These are phyloP conservation scores for Hetaerina americana DNA, from an alignment of 1,140 invertebrate species.

Conservation along the genomic window DNA sequence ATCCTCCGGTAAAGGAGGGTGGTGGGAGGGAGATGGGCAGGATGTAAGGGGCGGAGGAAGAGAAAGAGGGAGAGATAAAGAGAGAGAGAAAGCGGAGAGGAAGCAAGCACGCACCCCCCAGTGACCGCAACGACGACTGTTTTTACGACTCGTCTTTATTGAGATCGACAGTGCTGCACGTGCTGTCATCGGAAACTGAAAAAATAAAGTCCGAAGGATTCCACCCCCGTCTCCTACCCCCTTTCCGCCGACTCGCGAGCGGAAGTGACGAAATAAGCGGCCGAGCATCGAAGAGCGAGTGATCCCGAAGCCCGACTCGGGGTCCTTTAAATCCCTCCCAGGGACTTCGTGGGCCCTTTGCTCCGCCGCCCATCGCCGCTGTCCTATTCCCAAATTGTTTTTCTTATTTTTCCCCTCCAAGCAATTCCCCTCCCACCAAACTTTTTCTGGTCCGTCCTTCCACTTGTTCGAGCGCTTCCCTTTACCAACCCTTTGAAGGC, in stretches of 20 bases:
- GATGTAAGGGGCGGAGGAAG: neutral
- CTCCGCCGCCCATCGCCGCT: neutral
- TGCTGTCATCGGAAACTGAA: neutral
- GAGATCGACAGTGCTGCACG: neutral
- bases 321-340: neutral
- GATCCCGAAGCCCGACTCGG: too few species aligned
- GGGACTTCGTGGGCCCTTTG: neutral
- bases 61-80: too few species aligned
- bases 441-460: neutral
- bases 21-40: neutral
- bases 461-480: neutral
- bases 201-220: too few species aligned
- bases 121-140: neutral
- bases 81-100: too few species aligned
- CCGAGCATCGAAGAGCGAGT: neutral
- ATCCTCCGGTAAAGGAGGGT: neutral
- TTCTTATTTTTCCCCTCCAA: neutral
- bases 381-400: neutral
- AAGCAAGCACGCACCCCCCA: too few species aligned
- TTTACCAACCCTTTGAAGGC: too few species aligned
- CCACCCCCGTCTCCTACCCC: too few species aligned
- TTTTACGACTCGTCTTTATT: neutral
- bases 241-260: too few species aligned
- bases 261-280: too few species aligned
- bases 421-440: neutral